phyloP scores from a whole-genome alignment of 2,797 vertebrate species.

The Okamejei kenojei region DNA sequence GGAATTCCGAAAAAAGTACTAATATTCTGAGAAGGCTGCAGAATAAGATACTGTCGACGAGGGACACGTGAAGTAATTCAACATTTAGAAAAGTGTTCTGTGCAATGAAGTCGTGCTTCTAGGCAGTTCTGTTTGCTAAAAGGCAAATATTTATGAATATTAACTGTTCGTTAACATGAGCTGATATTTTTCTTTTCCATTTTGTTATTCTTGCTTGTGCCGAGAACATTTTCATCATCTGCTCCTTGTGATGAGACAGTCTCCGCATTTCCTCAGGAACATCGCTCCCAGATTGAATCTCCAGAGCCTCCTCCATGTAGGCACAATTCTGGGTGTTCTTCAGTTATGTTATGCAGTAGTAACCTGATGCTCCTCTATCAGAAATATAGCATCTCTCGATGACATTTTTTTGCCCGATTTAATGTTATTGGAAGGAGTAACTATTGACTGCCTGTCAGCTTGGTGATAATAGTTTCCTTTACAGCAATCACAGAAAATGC shows the following conservation, averaged over 20 bases:
- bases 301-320: neutral
- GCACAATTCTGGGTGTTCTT: neutral
- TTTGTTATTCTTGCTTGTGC: neutral
- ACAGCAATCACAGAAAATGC: neutral
- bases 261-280: neutral
- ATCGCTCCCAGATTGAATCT: neutral
- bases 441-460: neutral
- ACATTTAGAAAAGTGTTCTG: neutral
- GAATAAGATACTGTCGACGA: neutral
- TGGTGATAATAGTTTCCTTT: neutral
- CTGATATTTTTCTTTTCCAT: neutral
- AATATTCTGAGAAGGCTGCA: conserved; percentile 13
- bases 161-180: neutral
- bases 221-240: neutral
- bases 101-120: neutral
- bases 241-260: neutral
- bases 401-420: neutral
- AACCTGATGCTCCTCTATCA: neutral
- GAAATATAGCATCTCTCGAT: neutral
- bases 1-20: neutral
- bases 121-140: neutral
- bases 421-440: neutral
- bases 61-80: neutral
- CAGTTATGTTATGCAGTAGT: neutral
- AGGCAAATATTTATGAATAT: neutral